Base-by-base conservation (phyloP, 2,888 invertebrate species). In the Piscicola geometra region DNA sequence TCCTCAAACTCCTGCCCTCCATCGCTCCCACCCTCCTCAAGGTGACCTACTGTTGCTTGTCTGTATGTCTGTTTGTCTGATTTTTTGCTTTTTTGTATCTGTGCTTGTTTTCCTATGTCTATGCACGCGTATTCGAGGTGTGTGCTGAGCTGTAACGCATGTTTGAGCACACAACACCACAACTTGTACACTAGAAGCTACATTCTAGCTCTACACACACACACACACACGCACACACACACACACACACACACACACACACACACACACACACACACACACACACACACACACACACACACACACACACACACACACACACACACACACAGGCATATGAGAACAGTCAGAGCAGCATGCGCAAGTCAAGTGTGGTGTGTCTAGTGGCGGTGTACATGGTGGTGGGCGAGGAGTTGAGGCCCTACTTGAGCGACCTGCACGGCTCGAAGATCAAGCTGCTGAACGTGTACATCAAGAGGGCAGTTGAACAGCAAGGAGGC, bases 291-390 rank as follows among this genome's bases (percentile, higher is more conserved):
- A n/a, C n/a, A n/a, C n/a, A n/a, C n/a, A n/a, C 52, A 50, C 52
- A 50, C 52, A 50, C 52, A 50, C 52, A 50, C 52, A 50, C 52
- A 50, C 52, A n/a, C 52, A 50, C 52, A 50, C 52, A 50, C 52
- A 50, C 52, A 50, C 52, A 50, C 52, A 50, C 28, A 25, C 87
- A 94, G 91, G 90, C 94, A 79, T 94, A 95, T 75, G 95, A 97
- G 84, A 93, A 95, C 85, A 88, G 89, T 75, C 93, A 95, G 86
- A 94, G 94, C 75, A 91, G 93, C 80, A 94, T 98, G 35, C 89
- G 98, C 71, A 98, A 98, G 86, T 94, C 95, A 81, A 93, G 94
- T 18, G 94, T 97, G 28, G 96, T 98, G 87, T 96, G 96, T 83
- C 93, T 98, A 90, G 97, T 98, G 2, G 93, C 94, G 69, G 89